Base-by-base conservation (phyloP, 2,113 vertebrate genomes). In the Camarhynchus parvulus region DNA sequence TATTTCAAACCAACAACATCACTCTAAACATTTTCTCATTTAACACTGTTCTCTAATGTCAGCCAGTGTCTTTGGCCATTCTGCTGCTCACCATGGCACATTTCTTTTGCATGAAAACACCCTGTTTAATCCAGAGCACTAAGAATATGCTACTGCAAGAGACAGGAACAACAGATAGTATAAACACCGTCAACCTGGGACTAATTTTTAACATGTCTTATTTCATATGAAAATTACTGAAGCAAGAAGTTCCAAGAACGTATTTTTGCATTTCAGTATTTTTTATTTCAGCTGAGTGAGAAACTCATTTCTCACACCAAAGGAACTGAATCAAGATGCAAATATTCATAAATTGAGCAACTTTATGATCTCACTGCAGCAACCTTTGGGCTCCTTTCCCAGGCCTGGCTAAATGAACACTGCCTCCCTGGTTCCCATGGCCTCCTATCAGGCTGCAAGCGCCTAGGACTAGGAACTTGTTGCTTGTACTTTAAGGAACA, bases 1-100 rank as follows among this genome's bases (percentile, higher is more conserved):
- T 84, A 92, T 94, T 95, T 95, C 83, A 95, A 89, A 73, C 3
- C 19, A 47, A 85, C 62, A 62, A 42, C 31, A 77, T 46, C 11
- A 41, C 67, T 46, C 42, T 69, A 74, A 84, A 66, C 30, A 61
- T 35, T 87, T 86, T 64, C 50, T 84, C 47, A 89, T 46, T 83
- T 73, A 66, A 74, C 50, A 37, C 7, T 16, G 0, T 44, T 41
- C 31, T 53, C 39, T 39, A 39, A 44, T 27, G 44, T 56, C 61
- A 64, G 31, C 6, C 73, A n/a, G 10, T 4, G 23, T 90, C 47
- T 67, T 76, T 75, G 59, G 39, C 55, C 35, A 50, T 56, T 89
- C 75, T 86, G 61, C 44, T 73, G 15, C 61, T 82, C 42, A 5
- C 39, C 23, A 28, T 4, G 15, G 59, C 22, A 37, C 5, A 22